Conservation (phyloP, 2,113 vertebrate species). For the Silurus asotus region DNA sequence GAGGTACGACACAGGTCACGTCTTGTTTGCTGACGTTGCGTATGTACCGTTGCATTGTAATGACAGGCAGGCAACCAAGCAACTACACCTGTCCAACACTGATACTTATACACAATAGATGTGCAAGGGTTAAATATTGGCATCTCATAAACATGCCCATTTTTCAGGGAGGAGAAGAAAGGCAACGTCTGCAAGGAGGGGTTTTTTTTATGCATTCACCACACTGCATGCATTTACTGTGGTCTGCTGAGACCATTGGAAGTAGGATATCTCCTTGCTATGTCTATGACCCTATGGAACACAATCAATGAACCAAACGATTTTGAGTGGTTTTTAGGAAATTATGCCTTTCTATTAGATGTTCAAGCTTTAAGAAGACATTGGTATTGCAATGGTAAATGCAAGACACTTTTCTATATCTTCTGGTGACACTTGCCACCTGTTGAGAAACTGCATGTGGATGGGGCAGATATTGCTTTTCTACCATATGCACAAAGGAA, state of each 20-base stretch:
- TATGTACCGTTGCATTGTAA: constrained; percentile 44
- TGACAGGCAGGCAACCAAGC: constrained; percentile 25
- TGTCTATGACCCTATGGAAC: constrained; percentile 25
- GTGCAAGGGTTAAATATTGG: constrained; percentile 22
- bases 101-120: constrained; percentile 23
- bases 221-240: constrained; percentile 21
- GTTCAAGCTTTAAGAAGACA: not conserved
- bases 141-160: not conserved
- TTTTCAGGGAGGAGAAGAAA: not conserved
- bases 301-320: constrained; percentile 25
- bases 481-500: not conserved
- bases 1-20: constrained; percentile 28
- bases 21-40: constrained; percentile 8
- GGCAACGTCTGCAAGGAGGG: not conserved
- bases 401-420: constrained; percentile 9
- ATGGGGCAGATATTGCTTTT: not conserved
- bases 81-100: not conserved
- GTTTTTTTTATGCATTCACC: not conserved
- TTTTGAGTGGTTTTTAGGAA: not conserved
- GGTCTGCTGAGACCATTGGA: constrained; percentile 18
- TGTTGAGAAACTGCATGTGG: not conserved
- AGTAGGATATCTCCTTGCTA: constrained; percentile 10
- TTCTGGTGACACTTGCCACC: not conserved
- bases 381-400: constrained; percentile 20
- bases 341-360: not conserved